Evolutionary conservation across 2,888 invertebrate genomes (phyloP).

Genomic region (Ophraella communa): DNA sequence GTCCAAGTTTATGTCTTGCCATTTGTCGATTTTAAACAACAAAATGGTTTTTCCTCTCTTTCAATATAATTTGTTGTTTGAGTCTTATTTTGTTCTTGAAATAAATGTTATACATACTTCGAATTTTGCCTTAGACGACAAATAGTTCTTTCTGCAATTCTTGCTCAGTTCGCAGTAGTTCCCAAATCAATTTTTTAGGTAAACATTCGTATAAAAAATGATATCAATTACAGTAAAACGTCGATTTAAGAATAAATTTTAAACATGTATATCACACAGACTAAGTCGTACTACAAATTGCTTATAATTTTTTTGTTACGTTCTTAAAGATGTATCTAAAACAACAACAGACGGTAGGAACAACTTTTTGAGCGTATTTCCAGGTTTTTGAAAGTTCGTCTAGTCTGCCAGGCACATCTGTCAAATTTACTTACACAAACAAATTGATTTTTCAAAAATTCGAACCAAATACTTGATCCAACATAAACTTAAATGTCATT

Average conservation of each 20-base stretch:
- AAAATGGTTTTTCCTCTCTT: too few species aligned
- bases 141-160: too few species aligned
- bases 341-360: slow-evolving; percentile 53
- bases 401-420: background rate
- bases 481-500: too few species aligned
- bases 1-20: too few species aligned
- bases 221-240: slow-evolving; percentile 21
- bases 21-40: too few species aligned
- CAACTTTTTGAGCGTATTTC: slow-evolving; percentile 45
- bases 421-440: background rate
- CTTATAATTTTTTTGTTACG: slow-evolving; percentile 53
- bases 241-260: slow-evolving; percentile 26
- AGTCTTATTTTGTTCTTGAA: too few species aligned
- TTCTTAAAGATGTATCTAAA: slow-evolving; percentile 46
- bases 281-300: slow-evolving; percentile 59
- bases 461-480: too few species aligned
- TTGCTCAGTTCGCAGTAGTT: too few species aligned
- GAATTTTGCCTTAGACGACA: too few species aligned
- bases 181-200: background rate
- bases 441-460: too few species aligned
- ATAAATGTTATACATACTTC: too few species aligned
- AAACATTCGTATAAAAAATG: slow-evolving; percentile 18
- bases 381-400: slow-evolving; percentile 14
- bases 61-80: too few species aligned
- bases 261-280: slow-evolving; percentile 54